Evolutionary conservation across 2,888 invertebrate species (phyloP).

Genomic region (Scelioninae gen. 2): DNA sequence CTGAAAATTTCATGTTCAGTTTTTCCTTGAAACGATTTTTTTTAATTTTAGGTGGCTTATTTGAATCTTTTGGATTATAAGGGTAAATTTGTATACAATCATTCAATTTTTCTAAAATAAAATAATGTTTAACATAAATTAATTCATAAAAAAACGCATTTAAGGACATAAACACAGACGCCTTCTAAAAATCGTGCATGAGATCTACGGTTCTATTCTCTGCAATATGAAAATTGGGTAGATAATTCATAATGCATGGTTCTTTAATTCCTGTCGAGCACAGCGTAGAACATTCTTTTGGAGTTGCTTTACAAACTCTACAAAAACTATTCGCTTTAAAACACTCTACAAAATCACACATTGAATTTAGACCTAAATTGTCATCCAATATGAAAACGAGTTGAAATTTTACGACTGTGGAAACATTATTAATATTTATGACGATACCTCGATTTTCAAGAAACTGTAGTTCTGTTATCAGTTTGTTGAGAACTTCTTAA

Average conservation of each 20-base stretch:
- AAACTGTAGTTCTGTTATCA: conserved; percentile 62
- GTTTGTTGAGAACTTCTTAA: conserved; percentile 59
- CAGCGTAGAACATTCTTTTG: conserved; percentile 50
- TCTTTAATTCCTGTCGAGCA: conserved; percentile 61
- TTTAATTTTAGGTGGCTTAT: conserved; percentile 29
- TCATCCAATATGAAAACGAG: conserved; percentile 59
- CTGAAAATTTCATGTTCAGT: conserved; percentile 48
- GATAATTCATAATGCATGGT: conserved; percentile 60
- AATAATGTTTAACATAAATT: conserved; percentile 49
- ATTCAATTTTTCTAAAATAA: conserved; percentile 51
- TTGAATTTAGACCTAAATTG: conserved; percentile 62
- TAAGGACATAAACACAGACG: conserved; percentile 44
- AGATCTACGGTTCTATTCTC: conserved; percentile 60
- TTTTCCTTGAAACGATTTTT: conserved; percentile 37
- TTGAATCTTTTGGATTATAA: conserved; percentile 40
- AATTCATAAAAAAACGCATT: conserved; percentile 43
- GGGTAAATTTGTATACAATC: conserved; percentile 45
- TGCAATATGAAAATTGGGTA: conserved; percentile 61
- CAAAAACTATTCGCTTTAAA: conserved; percentile 63
- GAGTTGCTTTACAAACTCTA: conserved; percentile 62
- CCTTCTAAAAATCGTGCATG: conserved; percentile 57
- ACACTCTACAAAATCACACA: conserved; percentile 57
- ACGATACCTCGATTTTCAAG: conserved; percentile 61
- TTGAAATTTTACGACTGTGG: conserved; percentile 59
- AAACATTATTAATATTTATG: conserved; percentile 41